Evolutionary conservation across 1,140 invertebrate genomes (phyloP).

Genomic region (Heliothis subflexa): DNA sequence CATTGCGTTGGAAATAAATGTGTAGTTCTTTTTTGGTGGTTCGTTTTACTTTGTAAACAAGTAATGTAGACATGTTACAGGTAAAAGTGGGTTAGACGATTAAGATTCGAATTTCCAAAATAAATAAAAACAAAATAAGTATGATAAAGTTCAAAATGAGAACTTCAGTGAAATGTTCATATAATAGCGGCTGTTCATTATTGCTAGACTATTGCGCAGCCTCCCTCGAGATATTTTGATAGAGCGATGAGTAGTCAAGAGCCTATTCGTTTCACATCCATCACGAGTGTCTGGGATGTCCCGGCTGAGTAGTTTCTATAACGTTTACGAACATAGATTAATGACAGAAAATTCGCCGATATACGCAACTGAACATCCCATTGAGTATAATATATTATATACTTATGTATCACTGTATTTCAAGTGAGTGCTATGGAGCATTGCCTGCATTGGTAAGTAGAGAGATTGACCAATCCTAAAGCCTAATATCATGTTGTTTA

Average conservation of each 20-base stretch:
- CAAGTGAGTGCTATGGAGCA: too few relatives aligned
- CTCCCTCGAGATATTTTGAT: constrained; percentile 50
- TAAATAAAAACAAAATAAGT: background rate
- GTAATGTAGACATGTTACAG: too few relatives aligned
- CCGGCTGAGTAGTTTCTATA: constrained; percentile 44
- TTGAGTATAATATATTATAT: too few relatives aligned
- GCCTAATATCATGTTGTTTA: too few relatives aligned
- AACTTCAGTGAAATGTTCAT: background rate
- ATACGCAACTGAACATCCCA: background rate
- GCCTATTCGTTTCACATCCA: constrained; percentile 56
- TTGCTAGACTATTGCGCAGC: constrained; percentile 35
- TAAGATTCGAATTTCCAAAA: too few relatives aligned
- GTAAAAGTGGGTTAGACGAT: too few relatives aligned
- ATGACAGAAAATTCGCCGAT: constrained; percentile 12
- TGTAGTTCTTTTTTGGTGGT: background rate
- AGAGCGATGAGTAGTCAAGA: constrained; percentile 47
- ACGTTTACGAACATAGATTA: constrained; percentile 39
- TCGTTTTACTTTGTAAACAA: too few relatives aligned
- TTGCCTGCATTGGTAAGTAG: too few relatives aligned
- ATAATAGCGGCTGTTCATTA: constrained; percentile 26
- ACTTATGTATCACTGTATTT: too few relatives aligned
- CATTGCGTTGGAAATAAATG: background rate
- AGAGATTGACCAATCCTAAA: too few relatives aligned
- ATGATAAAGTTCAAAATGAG: background rate
- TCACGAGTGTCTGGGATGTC: constrained; percentile 47